Evolutionary conservation across 2,888 invertebrate species (phyloP).

Genomic region (Steinernema carpocapsae): DNA sequence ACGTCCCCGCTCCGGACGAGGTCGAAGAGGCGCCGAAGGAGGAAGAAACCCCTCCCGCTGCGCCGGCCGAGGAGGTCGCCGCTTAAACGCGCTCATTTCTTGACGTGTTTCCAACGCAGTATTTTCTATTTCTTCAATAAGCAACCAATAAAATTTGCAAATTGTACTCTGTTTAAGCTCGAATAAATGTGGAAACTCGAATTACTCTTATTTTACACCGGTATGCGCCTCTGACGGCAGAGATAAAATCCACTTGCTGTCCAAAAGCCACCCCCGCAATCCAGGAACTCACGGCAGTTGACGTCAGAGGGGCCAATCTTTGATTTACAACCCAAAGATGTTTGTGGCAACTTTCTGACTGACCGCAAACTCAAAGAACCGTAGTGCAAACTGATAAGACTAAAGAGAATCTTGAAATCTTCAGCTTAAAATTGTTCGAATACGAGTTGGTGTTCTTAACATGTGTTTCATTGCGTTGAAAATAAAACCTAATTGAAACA

Average conservation of each 20-base stretch:
- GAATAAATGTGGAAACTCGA: slow-evolving; percentile 26
- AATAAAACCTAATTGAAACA: too few relatives aligned
- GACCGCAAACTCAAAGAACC: too few relatives aligned
- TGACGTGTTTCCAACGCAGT: neutral
- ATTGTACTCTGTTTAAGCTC: slow-evolving; percentile 8
- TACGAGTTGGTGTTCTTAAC: too few relatives aligned
- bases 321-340: too few relatives aligned
- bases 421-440: too few relatives aligned
- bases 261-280: neutral
- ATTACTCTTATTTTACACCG: neutral
- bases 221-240: neutral
- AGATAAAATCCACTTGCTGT: neutral
- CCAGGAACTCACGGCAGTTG: slow-evolving; percentile 19
- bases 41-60: slow-evolving; percentile 37
- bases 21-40: slow-evolving; percentile 38
- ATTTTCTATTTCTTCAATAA: slow-evolving; percentile 1
- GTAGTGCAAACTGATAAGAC: too few relatives aligned
- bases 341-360: too few relatives aligned
- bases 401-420: too few relatives aligned
- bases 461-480: too few relatives aligned
- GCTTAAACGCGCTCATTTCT: neutral
- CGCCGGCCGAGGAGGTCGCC: slow-evolving; percentile 21
- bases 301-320: neutral
- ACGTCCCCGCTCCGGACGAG: slow-evolving; percentile 52
- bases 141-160: slow-evolving; percentile 21